Percentiles rank a stretch among this genome's conserved stretches.
Evolutionary conservation across 2,888 invertebrate species (phyloP).

Genomic region (Crepidodera aurea): DNA sequence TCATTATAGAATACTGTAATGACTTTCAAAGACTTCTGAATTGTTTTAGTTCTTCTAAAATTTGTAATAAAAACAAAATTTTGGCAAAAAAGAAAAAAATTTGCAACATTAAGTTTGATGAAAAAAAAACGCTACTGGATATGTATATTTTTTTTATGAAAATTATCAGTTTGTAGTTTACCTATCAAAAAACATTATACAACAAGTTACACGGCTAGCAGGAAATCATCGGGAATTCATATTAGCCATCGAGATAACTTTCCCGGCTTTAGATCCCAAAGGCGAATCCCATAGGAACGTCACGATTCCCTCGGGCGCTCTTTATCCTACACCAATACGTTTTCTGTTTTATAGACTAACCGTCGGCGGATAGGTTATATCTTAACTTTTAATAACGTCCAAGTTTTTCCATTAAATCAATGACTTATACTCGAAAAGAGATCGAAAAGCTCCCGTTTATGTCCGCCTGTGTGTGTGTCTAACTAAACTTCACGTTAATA

Average conservation of each 20-base stretch:
- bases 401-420: slow-evolving; percentile 59
- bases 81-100: too few species aligned
- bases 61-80: too few species aligned
- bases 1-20: too few species aligned
- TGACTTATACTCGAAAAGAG: slow-evolving; percentile 49
- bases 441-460: slow-evolving; percentile 35
- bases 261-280: slow-evolving; percentile 13
- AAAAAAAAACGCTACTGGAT: too few species aligned
- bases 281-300: slow-evolving; percentile 16
- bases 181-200: slow-evolving; percentile 23
- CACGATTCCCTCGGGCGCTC: slow-evolving; percentile 24
- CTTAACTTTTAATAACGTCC: slow-evolving; percentile 57
- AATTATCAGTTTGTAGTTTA: too few species aligned
- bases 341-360: slow-evolving; percentile 52
- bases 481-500: slow-evolving; percentile 34
- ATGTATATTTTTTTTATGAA: too few species aligned
- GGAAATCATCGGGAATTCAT: slow-evolving; percentile 31
- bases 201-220: slow-evolving; percentile 20
- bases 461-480: slow-evolving; percentile 30
- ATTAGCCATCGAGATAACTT: slow-evolving; percentile 30
- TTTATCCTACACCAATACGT: slow-evolving; percentile 47
- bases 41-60: too few species aligned
- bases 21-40: too few species aligned
- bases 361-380: slow-evolving; percentile 52
- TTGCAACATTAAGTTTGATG: too few species aligned